Conservation (phyloP, 2,888 invertebrate species). For the Oegoconia quadripuncta region DNA sequence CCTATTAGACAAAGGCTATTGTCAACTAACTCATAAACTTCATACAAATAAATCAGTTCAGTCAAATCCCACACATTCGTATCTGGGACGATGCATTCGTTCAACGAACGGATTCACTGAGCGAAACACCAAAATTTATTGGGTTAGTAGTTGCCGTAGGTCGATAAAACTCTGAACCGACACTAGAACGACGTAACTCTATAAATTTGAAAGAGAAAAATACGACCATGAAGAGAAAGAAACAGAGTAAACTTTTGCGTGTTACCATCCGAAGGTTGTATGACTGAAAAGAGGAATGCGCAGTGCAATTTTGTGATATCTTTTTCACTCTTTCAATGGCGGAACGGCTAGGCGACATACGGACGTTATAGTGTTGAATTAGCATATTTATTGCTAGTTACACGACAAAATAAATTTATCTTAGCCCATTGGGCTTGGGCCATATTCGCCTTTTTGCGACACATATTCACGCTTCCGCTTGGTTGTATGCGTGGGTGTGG, state of each 20-base stretch:
- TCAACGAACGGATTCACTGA: conserved; percentile 73
- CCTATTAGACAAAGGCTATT: conserved; percentile 30
- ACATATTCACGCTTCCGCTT: conserved; percentile 47
- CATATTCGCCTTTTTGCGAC: conserved; percentile 47
- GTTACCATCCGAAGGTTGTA: conserved; percentile 54
- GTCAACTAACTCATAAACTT: conserved; percentile 28
- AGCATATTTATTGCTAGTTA: conserved; percentile 77
- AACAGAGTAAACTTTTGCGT: conserved; percentile 62
- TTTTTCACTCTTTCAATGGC: conserved; percentile 75
- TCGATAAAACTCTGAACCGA: conserved; percentile 70
- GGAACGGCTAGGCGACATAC: conserved; percentile 70
- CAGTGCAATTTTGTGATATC: conserved; percentile 78
- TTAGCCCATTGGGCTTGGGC: conserved; percentile 59
- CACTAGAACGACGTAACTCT: conserved; percentile 62
- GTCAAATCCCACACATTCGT: conserved; percentile 65
- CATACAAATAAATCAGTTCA: conserved; percentile 48
- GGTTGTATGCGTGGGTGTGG: conserved; percentile 33
- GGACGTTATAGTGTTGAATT: conserved; percentile 76
- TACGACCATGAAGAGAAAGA: conserved; percentile 59
- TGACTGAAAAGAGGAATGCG: conserved; percentile 76
- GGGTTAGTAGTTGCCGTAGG: conserved; percentile 78
- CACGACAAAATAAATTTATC: conserved; percentile 72
- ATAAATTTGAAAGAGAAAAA: conserved; percentile 50
- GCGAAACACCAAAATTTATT: conserved; percentile 79
- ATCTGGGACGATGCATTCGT: conserved; percentile 77